Base-by-base conservation (phyloP, 2,113 vertebrate genomes). In the Aptenodytes forsteri region DNA sequence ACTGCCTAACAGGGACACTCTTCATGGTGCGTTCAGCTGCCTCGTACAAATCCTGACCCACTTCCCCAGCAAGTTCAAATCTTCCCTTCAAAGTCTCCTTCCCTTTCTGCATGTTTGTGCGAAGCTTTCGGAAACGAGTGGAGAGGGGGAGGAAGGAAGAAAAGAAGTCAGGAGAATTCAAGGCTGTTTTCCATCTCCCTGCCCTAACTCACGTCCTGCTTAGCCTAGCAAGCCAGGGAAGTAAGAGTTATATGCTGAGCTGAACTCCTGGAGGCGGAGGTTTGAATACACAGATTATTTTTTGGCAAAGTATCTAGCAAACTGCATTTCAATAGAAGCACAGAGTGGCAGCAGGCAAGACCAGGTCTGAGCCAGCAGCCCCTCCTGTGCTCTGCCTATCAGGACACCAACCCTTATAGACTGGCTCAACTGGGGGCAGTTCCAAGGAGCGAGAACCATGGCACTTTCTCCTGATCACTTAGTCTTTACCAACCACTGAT, bases 11-110 rank as follows among this genome's bases (percentile, higher is more conserved):
- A 7, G 46, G 73, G 34, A 89, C 8, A 9, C 32, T 30, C 38
- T 20, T 25, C 0, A 27, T 0, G 6, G 1, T 22, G 40, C 7
- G 0, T 20, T 79, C 44, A 52, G 62, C 49, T 89, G 50, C 55
- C 22, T 76, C 4, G 0, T 13, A 54, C 14, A 69, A 52, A 61
- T 5, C 22, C 36, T 4, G 21, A n/a, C 22, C 27, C 79, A 20
- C 26, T 47, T 67, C 17, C 26, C 47, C 79, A 47, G 40, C 66
- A 84, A 78, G 72, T 16, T 47, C 20, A 46, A 14, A 55, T 34
- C 36, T 64, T 81, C 50, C 67, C n/a, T 54, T 70, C 27, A 17
- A 46, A 65, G 46, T 20, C 44, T 69, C 52, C 40, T 56, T 56
- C 11, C 21, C 50, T 32, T 56, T 26, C 76, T 52, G 17, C 10